Conservation (phyloP, 2,888 invertebrate species). For the Drosophila anomelani region DNA sequence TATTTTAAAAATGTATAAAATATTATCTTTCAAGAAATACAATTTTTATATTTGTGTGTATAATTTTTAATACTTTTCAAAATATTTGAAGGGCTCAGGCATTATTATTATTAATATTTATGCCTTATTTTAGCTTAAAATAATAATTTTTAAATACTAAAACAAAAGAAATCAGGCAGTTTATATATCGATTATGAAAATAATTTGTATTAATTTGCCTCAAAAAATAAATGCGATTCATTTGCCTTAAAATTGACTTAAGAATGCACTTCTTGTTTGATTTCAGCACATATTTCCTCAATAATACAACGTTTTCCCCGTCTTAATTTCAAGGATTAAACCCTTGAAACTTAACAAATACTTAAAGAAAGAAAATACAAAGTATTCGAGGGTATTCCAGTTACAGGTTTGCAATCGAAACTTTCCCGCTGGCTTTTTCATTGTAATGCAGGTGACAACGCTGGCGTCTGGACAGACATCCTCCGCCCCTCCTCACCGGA, state of each 20-base stretch:
- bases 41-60: too few relatives aligned
- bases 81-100: neutral
- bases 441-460: constrained; percentile 38
- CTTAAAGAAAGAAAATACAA: neutral
- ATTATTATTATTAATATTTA: neutral
- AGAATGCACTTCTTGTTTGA: neutral
- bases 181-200: neutral
- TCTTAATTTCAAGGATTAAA: neutral
- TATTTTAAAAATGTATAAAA: neutral
- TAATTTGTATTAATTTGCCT: neutral
- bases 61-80: neutral
- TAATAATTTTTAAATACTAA: too few relatives aligned
- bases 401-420: constrained; percentile 6
- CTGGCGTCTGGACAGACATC: constrained; percentile 17
- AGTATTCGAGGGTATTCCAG: constrained; percentile 19
- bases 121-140: too few relatives aligned
- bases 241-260: neutral
- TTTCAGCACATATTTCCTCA: neutral
- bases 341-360: neutral
- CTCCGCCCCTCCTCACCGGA: neutral
- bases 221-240: neutral
- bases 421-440: constrained; percentile 10
- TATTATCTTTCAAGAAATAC: too few relatives aligned
- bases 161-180: fast-evolving
- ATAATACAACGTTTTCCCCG: too few relatives aligned